These are phyloP conservation scores for Carettochelys insculpta DNA, from an alignment of 2,113 vertebrate species.

Conservation along the genomic window DNA sequence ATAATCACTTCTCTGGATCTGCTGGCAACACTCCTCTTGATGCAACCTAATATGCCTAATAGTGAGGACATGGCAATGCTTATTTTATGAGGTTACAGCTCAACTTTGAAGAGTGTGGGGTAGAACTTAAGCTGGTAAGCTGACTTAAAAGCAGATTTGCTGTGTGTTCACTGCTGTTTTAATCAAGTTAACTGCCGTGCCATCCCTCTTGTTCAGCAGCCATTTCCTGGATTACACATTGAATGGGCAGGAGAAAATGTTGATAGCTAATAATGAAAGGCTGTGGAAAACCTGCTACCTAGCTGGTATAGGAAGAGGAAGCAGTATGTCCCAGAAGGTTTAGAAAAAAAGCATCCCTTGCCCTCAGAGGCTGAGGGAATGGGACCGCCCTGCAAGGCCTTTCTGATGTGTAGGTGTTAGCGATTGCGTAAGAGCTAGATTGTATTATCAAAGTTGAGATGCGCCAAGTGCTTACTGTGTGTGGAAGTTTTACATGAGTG, in stretches of 20 bases:
- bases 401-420: not conserved
- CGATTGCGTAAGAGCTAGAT: not conserved
- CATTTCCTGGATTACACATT: accelerated
- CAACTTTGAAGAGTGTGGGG: not conserved
- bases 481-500: not conserved
- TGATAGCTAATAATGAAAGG: not conserved
- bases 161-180: no score
- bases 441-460: not conserved
- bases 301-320: not conserved
- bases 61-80: no score
- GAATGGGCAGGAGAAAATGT: not conserved
- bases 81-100: no score
- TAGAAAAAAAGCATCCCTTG: not conserved
- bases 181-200: not conserved
- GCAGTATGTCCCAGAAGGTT: not conserved
- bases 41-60: no score
- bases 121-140: not conserved
- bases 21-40: no score
- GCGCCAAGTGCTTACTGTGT: not conserved
- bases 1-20: no score
- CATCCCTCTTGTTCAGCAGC: not conserved
- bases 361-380: not conserved
- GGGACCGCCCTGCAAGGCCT: not conserved
- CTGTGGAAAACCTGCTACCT: not conserved
- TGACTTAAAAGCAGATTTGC: not conserved